Evolutionary conservation across 2,888 invertebrate species (phyloP), one percentile per base, ranked within the genome.

Genomic region (Aporophyla lueneburgensis): DNA sequence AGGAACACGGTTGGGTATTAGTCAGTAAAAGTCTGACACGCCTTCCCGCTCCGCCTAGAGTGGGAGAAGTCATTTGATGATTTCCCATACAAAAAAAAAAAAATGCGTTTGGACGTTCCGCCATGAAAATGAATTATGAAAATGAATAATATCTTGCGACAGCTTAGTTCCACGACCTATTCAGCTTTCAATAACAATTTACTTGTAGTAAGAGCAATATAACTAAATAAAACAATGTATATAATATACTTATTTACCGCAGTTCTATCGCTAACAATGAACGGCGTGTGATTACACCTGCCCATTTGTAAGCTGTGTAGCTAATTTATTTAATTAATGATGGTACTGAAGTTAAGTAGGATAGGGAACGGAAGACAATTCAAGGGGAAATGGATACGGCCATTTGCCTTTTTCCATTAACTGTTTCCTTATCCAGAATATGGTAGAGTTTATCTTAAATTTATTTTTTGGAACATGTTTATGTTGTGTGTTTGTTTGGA

Each of bases 281-380:
- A 33, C 46, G 63, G 54, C 76, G 10, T 12, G 59, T 14, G 67
- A 68, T 80, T 49, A 27, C 51, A 10, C 40, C 14, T 21, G 53
- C 3, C 58, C 80, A 71, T 71, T 63, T 53, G 24, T 33, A 24
- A 27, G 58, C 14, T 24, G n/a, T 21, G 61, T 59, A 21, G 61
- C 33, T 80, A 33, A 68, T 71, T 71, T 43, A 76, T 21, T 59
- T 71, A 65, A 68, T 71, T 68, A 33, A 68, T 59, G 21, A 46
- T 21, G 27, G 27, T 40, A 19, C 14, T 27, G 51, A 16, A 43
- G 56, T 53, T 59, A 19, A 27, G 49, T 76, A 9, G 59, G 33
- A 56, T 5, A 21, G 14, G 51, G 7, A 70, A 63, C 14, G 5
- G 24, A n/a, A 24, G 6, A 14, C 33, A 75, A 49, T 46, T 33